Evolutionary conservation across 2,113 vertebrate species (phyloP).

Genomic region (Loxodonta africana): DNA sequence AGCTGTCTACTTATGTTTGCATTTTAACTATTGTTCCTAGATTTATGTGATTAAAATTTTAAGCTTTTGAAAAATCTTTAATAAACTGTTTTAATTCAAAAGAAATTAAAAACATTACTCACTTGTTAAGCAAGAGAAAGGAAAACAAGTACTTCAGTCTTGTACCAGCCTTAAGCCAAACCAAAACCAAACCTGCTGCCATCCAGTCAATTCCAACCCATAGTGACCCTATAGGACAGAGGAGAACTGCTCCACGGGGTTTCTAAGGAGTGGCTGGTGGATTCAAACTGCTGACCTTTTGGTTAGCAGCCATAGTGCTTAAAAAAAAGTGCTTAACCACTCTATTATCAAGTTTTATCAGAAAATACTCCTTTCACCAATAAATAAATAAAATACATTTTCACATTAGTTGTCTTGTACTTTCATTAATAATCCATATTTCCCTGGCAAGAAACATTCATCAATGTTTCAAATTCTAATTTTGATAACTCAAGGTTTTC

Average conservation of each 20-base stretch:
- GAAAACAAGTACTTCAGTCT: not conserved
- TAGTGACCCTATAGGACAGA: too few species aligned
- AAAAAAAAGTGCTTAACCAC: too few species aligned
- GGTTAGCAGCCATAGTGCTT: too few species aligned
- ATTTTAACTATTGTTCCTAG: not conserved
- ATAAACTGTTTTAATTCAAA: not conserved
- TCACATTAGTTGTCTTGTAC: not conserved
- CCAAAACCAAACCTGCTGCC: too few species aligned
- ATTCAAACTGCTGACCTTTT: too few species aligned
- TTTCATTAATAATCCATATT: constrained; percentile 20
- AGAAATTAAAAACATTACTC: not conserved
- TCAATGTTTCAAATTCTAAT: constrained; percentile 39
- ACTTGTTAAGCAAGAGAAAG: not conserved
- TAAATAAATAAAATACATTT: not conserved
- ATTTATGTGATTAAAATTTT: not conserved
- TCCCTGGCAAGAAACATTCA: not conserved
- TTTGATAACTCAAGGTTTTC: constrained; percentile 28
- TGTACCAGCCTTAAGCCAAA: not conserved
- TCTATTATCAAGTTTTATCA: not conserved
- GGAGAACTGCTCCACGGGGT: too few species aligned
- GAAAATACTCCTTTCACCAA: constrained; percentile 1
- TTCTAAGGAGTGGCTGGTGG: too few species aligned
- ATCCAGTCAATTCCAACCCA: too few species aligned
- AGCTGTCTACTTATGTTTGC: not conserved
- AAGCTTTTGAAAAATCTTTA: not conserved